A percentile compares a stretch with the other conserved stretches of the same genome.
Conservation (phyloP, 2,888 invertebrate species). For the Pollenia griseotomentosa region DNA sequence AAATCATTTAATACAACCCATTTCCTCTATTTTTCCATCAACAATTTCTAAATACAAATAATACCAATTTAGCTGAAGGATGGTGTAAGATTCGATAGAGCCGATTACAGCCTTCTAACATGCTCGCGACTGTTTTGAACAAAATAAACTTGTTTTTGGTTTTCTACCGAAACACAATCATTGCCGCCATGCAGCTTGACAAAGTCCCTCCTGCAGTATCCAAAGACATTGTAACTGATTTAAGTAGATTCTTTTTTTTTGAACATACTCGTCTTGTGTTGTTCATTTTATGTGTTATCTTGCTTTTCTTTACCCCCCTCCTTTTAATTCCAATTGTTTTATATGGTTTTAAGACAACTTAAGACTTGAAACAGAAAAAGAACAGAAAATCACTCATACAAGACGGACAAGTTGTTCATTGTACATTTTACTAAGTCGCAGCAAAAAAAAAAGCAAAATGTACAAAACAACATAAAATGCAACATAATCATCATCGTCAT, state of each 20-base stretch:
- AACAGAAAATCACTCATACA: too few relatives aligned
- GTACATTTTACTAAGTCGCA: neutral
- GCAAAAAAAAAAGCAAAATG: neutral
- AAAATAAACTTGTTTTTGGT: slow-evolving; percentile 52
- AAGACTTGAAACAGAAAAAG: slow-evolving; percentile 19
- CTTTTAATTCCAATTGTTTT: slow-evolving; percentile 52
- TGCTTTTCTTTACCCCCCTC: neutral
- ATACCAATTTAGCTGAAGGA: too few relatives aligned
- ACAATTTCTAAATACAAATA: too few relatives aligned
- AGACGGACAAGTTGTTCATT: too few relatives aligned
- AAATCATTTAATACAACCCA: too few relatives aligned
- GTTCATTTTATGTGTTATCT: slow-evolving; percentile 38
- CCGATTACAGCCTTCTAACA: neutral
- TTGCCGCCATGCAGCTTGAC: slow-evolving; percentile 50
- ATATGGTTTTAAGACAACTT: slow-evolving; percentile 53
- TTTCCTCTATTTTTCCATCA: too few relatives aligned
- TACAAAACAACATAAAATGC: slow-evolving; percentile 8
- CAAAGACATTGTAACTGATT: slow-evolving; percentile 7
- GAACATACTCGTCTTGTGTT: slow-evolving; percentile 11
- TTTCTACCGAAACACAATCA: slow-evolving; percentile 31
- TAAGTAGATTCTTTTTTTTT: neutral
- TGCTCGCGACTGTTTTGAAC: neutral
- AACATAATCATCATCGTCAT: neutral
- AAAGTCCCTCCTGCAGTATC: neutral
- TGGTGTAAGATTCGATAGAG: too few relatives aligned